Conservation (phyloP, 1,140 invertebrate genomes). For the Eupristina koningsbergeri region DNA sequence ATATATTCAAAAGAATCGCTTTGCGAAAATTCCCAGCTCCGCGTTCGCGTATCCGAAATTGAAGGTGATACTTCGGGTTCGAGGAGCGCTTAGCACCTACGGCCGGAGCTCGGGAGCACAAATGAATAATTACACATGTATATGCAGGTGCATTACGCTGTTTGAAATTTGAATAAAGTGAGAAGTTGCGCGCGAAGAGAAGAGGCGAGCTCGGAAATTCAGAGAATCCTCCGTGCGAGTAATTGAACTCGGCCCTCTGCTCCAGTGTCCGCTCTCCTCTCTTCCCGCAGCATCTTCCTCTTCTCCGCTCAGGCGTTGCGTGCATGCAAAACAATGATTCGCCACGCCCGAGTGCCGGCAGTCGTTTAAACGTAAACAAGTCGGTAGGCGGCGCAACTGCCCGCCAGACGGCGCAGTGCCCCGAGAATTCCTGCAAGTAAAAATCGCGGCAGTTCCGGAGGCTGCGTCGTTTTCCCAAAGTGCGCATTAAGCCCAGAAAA, state of each 20-base stretch:
- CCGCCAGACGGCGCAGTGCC: background rate
- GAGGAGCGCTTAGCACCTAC: background rate
- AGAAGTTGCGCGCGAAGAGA: background rate
- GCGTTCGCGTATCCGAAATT: constrained; percentile 1
- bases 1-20: background rate
- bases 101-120: background rate
- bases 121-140: background rate
- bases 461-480: constrained; percentile 25
- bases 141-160: background rate
- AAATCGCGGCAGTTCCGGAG: constrained; percentile 29
- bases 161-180: constrained; percentile 25
- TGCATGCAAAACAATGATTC: constrained; percentile 28
- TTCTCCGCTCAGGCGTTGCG: background rate
- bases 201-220: background rate
- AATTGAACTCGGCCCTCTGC: background rate
- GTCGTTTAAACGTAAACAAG: constrained; percentile 23
- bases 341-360: constrained; percentile 21
- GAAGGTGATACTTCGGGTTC: background rate
- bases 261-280: background rate
- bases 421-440: background rate
- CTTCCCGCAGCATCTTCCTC: background rate
- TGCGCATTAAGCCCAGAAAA: constrained; percentile 28
- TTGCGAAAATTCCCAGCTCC: background rate
- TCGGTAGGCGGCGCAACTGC: background rate
- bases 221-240: constrained; percentile 7